Percentiles rank a stretch among this genome's conserved stretches.
Evolutionary conservation across 2,113 vertebrate species (phyloP).

Genomic region (Aplodontia rufa): DNA sequence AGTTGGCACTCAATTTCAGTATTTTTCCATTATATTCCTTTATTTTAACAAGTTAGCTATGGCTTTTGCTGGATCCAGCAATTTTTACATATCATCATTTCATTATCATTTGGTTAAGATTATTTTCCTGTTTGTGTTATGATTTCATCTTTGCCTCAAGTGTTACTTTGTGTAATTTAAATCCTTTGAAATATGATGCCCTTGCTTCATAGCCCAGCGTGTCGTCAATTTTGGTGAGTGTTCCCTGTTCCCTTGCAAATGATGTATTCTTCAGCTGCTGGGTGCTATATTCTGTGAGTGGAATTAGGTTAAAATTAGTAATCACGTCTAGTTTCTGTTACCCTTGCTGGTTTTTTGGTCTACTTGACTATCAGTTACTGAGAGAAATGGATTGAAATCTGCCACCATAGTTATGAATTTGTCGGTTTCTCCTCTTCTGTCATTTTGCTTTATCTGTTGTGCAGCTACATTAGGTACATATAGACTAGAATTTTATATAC

Average conservation of each 20-base stretch:
- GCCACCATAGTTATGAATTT: background rate
- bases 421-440: background rate
- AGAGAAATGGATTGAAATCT: background rate
- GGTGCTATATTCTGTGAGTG: background rate
- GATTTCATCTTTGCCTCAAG: background rate
- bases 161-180: background rate
- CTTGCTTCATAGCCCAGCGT: background rate
- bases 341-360: background rate
- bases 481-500: background rate
- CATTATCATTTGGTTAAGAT: background rate
- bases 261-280: background rate
- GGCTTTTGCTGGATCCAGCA: background rate
- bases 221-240: background rate
- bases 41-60: background rate
- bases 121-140: slow-evolving; percentile 15
- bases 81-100: background rate
- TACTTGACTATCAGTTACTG: background rate
- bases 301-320: background rate
- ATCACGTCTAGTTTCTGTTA: background rate
- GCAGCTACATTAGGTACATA: background rate
- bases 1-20: background rate
- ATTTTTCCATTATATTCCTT: background rate
- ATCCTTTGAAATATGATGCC: background rate
- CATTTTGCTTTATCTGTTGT: background rate
- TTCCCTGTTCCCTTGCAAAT: background rate